Evolutionary conservation across 2,797 vertebrate genomes (phyloP), one percentile per base, ranked within the genome.

Genomic region (Chrysocyon brachyurus): DNA sequence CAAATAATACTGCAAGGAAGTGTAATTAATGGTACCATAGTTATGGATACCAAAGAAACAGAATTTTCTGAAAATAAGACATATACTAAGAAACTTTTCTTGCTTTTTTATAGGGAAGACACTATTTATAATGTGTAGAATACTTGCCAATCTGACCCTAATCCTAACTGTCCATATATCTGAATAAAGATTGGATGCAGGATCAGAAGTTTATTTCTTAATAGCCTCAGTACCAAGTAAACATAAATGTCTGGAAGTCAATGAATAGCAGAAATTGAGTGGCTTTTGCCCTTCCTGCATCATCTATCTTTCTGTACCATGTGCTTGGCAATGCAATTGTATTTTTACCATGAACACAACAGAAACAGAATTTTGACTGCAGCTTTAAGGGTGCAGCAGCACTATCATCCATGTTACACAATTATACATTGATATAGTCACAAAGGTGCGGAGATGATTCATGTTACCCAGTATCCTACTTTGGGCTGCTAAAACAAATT

Each of bases 21-120:
- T 96, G 2, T 97, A 98, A 98, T 98, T 98, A 97, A 98, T 84
- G 14, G 56, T 78, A 59, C n/a, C 92, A 92, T 66, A 81, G 1
- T 70, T 95, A 92, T 16, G 56, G 64, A 94, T n/a, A 89, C 14
- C 10, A 24, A 79, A 79, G 79, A 3, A 9, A 57, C 6, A n/a
- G 24, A 81, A 5, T 54, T 95, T 36, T 46, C 88, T 86, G 56
- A 31, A 31, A 85, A 52, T 90, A 96, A 61, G 16, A 64, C 10
- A 63, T 26, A 64, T 9, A 36, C 28, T 57, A 89, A 94, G 52
- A 96, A 72, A 56, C 12, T 14, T 22, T 57, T 78, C 19, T 70
- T 78, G 17, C 14, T 87, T 31, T 94, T 90, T 89, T 40, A 73
- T 49, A 87, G 73, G 21, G 19, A 89, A 63, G 36, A 1, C 12